Evolutionary conservation across 2,113 vertebrate species (phyloP), one percentile per base, ranked within the genome.

Genomic region (Etia nguti): DNA sequence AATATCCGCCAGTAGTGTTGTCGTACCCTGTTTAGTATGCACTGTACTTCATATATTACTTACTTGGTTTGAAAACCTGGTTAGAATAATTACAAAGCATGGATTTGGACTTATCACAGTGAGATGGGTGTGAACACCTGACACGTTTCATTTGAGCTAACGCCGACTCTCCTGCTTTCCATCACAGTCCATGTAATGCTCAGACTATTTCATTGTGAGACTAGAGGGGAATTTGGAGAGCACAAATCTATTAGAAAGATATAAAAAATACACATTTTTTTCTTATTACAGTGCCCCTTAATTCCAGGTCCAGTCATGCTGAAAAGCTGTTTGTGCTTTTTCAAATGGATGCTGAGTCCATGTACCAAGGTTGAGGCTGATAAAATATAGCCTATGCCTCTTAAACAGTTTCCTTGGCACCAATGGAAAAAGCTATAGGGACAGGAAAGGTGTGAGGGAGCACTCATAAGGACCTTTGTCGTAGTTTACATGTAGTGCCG

Each of bases 241-340:
- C 43, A 50, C 43, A 20, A 20, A 12, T 48, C 24, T 75, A 75
- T 50, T 50, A 31, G 0, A 29, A 77, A 50, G 24, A 75, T 8
- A 31, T 48, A 48, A 50, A 50, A 31, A 50, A 29, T 3, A 77
- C 18, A 29, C 43, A 2, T 41, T 0, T 48, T 20, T 31, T 48
- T 50, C 10, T 50, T 29, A 31, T 75, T 75, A 20, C 43, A 48
- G 24, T 0, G 15, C 0, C 4, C 41, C 70, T 75, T 48, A 29
- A 77, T 31, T 5, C 16, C 24, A 77, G 43, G 6, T 24, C 5
- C n/a, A 26, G 22, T 26, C 65, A 73, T 43, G 24, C 43, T 77
- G 70, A 48, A 5, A 75, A 12, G 70, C 10, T 12, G 3, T 52
- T 52, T 34, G 18, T 34, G 26, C 16, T 31, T 31, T 20, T 26